Evolutionary conservation across 1,140 invertebrate genomes (phyloP).

Genomic region (Calephelis virginiensis): DNA sequence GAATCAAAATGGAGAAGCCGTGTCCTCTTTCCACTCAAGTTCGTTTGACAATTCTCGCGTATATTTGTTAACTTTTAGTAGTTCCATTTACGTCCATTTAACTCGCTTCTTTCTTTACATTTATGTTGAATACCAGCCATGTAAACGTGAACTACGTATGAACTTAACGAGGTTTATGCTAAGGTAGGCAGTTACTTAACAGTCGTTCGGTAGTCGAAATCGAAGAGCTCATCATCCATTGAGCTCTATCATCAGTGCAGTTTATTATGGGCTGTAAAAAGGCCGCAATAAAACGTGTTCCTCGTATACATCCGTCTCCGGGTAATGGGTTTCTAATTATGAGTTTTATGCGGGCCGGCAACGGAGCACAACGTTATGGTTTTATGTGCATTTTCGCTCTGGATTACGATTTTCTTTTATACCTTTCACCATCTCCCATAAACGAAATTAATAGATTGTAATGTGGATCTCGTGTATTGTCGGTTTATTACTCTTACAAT

Average conservation of each 20-base stretch:
- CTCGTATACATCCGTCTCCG: neutral
- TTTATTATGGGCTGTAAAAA: neutral
- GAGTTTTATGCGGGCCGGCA: slow-evolving; percentile 8
- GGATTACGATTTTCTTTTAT: slow-evolving; percentile 10
- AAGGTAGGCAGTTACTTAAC: no score
- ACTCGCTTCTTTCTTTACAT: no score
- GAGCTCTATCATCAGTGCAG: neutral
- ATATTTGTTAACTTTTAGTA: no score
- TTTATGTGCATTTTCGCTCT: slow-evolving; percentile 1
- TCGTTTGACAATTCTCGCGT: no score
- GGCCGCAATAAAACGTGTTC: neutral
- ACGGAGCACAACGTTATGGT: neutral
- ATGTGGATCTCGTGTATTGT: neutral
- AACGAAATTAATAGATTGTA: neutral
- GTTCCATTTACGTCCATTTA: no score
- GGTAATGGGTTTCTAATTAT: slow-evolving; percentile 11
- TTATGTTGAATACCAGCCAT: no score
- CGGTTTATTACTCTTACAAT: neutral
- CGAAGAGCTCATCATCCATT: no score
- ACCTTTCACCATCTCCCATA: neutral
- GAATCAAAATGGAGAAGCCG: no score
- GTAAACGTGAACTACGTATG: no score
- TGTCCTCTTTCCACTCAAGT: no score
- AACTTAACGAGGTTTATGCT: no score
- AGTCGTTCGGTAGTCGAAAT: no score